Evolutionary conservation across 1,140 invertebrate genomes (phyloP).

Genomic region (Ganaspis sp.): DNA sequence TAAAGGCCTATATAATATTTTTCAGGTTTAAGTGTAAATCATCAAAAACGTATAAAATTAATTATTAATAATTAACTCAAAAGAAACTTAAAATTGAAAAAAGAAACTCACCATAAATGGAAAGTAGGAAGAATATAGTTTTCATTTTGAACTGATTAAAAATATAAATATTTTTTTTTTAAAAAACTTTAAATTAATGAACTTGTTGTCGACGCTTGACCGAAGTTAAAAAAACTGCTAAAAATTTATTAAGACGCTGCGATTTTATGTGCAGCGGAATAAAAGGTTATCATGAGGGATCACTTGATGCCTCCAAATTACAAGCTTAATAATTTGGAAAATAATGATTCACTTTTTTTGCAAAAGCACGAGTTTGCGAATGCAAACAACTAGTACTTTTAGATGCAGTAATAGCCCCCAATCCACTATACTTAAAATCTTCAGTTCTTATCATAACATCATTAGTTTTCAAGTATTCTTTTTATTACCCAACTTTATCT

Average conservation of each 20-base stretch:
- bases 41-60: no score
- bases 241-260: not conserved
- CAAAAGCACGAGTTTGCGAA: not conserved
- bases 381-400: not conserved
- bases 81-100: no score
- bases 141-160: not conserved
- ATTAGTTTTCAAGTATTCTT: no score
- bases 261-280: not conserved
- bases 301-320: not conserved
- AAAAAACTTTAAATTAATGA: not conserved
- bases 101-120: not conserved
- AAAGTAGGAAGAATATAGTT: not conserved
- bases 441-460: not conserved
- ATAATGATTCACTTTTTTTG: not conserved
- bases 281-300: conserved; percentile 4
- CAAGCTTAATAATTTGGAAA: not conserved
- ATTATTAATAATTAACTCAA: not conserved
- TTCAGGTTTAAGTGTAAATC: no score
- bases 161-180: not conserved
- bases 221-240: not conserved
- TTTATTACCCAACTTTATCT: no score
- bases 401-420: not conserved
- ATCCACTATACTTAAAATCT: not conserved
- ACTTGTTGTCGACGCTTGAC: not conserved
- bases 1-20: no score